Base-by-base conservation (phyloP, 2,888 invertebrate species). In the Ophion ellenae region DNA sequence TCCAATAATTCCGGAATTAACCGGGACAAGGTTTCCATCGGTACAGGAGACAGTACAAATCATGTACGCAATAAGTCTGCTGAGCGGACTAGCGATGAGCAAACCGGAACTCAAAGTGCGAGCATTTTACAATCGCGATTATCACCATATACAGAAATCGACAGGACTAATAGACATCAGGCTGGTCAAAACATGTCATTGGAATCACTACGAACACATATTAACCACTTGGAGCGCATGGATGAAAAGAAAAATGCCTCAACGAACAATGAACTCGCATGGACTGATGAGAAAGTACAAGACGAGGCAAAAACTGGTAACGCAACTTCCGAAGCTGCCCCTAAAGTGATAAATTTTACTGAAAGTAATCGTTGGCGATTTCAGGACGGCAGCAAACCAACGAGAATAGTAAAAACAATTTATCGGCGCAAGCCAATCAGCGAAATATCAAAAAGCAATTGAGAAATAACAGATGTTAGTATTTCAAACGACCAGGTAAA, bases 361-460 rank as follows among this genome's bases (percentile, higher is more conserved):
- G 69, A 40, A 28, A 83, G 57, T 40, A 76, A 83, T 79, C 73
- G 78, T 10, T 81, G 86, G 81, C 81, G 73, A 47, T 47, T 84
- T 64, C 70, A 83, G 53, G 83, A 77, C 6, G 63, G 79, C 28
- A 81, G 82, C 32, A 79, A 28, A 28, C 76, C 83, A 2, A 61
- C 71, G 28, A 81, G 79, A 79, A 10, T 86, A 4, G 80, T 84
- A 9, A 86, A 84, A 24, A 71, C 84, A 47, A 73, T 78, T 24
- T 85, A 85, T 80, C 83, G 79, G 14, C 80, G 87, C 1, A 83
- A 78, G 59, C 83, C 82, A 1, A 77, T 57, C 3, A 64, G 47
- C 0, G 81, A 79, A 11, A 32, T 40, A 14, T 20, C 11, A 1
- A 64, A 24, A 64, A 28, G 10, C 2, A n/a, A 28, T n/a, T 11